These are phyloP conservation scores for Poeciliopsis prolifica DNA, from an alignment of 2,113 vertebrate species.

Conservation along the genomic window DNA sequence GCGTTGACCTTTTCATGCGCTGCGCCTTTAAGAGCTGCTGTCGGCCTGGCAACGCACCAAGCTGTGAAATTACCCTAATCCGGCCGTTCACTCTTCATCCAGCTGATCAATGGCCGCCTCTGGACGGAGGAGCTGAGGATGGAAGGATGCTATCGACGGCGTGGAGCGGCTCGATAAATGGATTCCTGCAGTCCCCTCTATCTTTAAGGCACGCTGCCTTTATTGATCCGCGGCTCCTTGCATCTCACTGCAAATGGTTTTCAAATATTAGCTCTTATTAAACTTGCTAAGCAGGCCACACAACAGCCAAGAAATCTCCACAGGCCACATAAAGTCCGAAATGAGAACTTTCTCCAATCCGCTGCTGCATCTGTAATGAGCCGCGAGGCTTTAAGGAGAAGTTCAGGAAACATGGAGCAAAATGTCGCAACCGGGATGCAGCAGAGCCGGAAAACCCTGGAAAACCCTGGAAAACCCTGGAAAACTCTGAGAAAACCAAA, in stretches of 20 bases:
- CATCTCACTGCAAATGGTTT: conserved; percentile 37
- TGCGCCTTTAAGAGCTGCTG: conserved; percentile 17
- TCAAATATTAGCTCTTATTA: conserved; percentile 48
- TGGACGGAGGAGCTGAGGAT: conserved; percentile 1
- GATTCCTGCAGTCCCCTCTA: conserved; percentile 45
- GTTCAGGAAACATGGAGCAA: not conserved
- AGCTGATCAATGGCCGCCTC: conserved; percentile 61
- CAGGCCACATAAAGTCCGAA: conserved; percentile 10
- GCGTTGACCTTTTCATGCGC: not conserved
- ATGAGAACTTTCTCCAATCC: conserved; percentile 1
- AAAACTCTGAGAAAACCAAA: too few relatives aligned
- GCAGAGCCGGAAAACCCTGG: too few relatives aligned
- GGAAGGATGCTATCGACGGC: conserved; percentile 41
- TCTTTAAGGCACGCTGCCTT: conserved; percentile 42
- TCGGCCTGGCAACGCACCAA: conserved; percentile 45
- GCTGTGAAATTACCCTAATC: conserved; percentile 59
- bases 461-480: too few relatives aligned
- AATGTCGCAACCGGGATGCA: not conserved
- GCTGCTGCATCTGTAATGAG: conserved; percentile 29
- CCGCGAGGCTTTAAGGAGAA: not conserved
- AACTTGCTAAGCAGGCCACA: conserved; percentile 46
- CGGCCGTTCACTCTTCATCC: conserved; percentile 43
- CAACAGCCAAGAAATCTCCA: conserved; percentile 5
- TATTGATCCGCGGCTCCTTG: conserved; percentile 54
- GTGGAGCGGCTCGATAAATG: conserved; percentile 47